These are phyloP conservation scores for Drosophila mayaguana DNA, from an alignment of 2,888 invertebrate genomes.

Conservation along the genomic window DNA sequence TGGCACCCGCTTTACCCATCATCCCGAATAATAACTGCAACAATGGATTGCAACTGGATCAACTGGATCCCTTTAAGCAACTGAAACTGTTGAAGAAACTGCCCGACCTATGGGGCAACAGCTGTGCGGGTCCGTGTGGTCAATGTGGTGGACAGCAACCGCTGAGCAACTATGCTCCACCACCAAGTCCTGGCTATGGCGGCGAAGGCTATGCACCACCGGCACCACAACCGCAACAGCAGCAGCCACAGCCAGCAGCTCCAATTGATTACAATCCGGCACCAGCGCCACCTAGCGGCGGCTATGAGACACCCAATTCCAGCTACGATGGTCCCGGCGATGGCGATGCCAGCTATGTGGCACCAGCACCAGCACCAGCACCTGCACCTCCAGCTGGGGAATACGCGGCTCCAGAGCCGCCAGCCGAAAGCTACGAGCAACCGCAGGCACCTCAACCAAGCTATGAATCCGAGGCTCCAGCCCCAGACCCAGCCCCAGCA, in stretches of 20 bases:
- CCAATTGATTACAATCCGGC: conserved; percentile 33
- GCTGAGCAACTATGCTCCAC: conserved; percentile 38
- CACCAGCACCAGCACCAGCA: conserved; percentile 27
- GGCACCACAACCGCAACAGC: background rate
- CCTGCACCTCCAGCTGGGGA: conserved; percentile 7
- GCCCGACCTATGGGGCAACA: conserved; percentile 55
- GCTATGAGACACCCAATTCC: conserved; percentile 44
- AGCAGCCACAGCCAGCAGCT: conserved; percentile 7
- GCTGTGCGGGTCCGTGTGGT: conserved; percentile 34
- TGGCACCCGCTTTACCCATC: conserved; percentile 2
- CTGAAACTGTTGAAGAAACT: conserved; percentile 58
- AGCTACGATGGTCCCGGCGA: conserved; percentile 64
- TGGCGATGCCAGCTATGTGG: conserved; percentile 61
- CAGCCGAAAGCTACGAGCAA: conserved; percentile 35
- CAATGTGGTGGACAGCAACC: conserved; percentile 43
- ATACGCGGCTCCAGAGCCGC: background rate
- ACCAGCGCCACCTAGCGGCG: conserved; percentile 27
- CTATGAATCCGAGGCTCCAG: conserved; percentile 37
- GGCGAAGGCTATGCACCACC: conserved; percentile 34
- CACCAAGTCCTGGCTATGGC: conserved; percentile 45
- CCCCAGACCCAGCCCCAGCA: conserved; percentile 34
- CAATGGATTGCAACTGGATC: conserved; percentile 49
- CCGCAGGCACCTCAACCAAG: background rate
- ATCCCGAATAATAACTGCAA: conserved; percentile 44
- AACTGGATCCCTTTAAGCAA: conserved; percentile 67